Percentiles rank a stretch among this genome's conserved stretches.
These are phyloP conservation scores for Dyspetes luteomarginatus DNA, from an alignment of 2,888 invertebrate species.

Conservation along the genomic window DNA sequence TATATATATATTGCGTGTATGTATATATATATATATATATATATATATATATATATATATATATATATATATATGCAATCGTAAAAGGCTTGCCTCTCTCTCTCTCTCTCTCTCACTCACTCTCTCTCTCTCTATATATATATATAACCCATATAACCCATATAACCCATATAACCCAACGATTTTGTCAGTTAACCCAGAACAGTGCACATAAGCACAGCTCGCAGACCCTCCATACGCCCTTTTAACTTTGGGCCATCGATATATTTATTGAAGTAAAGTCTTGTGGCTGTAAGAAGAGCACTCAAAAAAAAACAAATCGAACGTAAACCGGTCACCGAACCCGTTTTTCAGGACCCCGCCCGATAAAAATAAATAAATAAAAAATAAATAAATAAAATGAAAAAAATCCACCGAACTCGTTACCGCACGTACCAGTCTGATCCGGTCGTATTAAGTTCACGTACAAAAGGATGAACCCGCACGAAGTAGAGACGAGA, in stretches of 20 bases:
- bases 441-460: background rate
- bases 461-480: background rate
- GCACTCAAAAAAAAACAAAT: conserved; percentile 61
- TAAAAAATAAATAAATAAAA: background rate
- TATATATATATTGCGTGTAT: background rate
- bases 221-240: no score
- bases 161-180: no score
- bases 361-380: conserved; percentile 27
- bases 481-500: conserved; percentile 1
- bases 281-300: background rate
- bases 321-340: conserved; percentile 70
- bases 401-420: background rate
- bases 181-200: no score
- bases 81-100: no score
- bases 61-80: background rate
- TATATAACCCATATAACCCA: no score
- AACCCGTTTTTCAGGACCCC: conserved; percentile 67
- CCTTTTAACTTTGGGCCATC: no score
- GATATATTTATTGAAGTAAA: background rate
- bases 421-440: background rate
- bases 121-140: no score
- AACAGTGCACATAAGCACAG: no score
- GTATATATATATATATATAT: background rate
- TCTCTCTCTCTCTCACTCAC: no score
- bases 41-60: background rate